Base-by-base conservation (phyloP, 2,888 invertebrate genomes). In the Stratiomys singularior region DNA sequence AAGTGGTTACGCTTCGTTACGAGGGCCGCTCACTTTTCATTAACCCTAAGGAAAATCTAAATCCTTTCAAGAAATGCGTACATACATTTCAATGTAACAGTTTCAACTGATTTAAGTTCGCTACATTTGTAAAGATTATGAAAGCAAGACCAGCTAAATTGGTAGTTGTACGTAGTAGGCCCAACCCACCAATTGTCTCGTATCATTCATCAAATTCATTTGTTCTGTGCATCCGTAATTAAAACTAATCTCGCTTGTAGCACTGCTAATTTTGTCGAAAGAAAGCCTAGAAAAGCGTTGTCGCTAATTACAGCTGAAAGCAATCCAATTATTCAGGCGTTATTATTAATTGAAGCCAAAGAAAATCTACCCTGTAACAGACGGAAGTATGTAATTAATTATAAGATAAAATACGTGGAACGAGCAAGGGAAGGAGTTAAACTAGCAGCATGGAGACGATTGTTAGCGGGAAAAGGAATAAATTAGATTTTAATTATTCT, bases 231-330 rank as follows among this genome's bases (percentile, higher is more conserved):
- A 18, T 30, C 28, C 30, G 47, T 15, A 46, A 25, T 25, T 69
- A 47, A 46, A 18, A 21, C 30, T 69, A 69, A 69, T 69, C 69
- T 69, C 25, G 23, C 47, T 46, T 69, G 21, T 15, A 69, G 23
- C 28, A 37, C 7, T 23, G 30, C 30, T 69, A 46, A 69, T 69
- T 69, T 69, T 13, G 25, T 18, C 21, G 66, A 47, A 60, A 60
- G 25, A 30, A 69, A 47, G 47, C 69, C 69, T 46, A 25, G n/a
- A 1, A 69, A 47, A 47, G 46, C 25, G 37, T 44, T 69, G 30
- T 69, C 7, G 13, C 2, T 23, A 69, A 69, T 69, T 69, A 69
- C 47, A 47, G 18, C 25, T 66, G 47, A 69, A 69, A 30, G 37
- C 52, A 18, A 52, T 52, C 18, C 52, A 52, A 52, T 52, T 52